phyloP scores from a whole-genome alignment of 2,113 vertebrate species.

The Turnix velox region DNA sequence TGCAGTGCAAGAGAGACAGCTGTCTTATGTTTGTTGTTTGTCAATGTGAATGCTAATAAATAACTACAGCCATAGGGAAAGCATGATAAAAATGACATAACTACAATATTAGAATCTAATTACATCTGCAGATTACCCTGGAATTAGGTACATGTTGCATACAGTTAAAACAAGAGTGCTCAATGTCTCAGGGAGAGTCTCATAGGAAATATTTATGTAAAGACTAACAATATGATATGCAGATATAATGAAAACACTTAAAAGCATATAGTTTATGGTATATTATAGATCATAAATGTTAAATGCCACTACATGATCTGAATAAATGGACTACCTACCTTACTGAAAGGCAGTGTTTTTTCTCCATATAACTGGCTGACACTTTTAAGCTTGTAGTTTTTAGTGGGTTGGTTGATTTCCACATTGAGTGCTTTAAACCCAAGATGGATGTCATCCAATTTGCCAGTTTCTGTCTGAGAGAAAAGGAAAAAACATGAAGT shows the following conservation, averaged over 20 bases:
- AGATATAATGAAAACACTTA: neutral
- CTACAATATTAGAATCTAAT: neutral
- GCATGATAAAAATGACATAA: neutral
- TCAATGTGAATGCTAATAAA: neutral
- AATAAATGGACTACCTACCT: constrained; percentile 33
- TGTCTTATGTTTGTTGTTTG: neutral
- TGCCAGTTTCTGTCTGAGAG: constrained; percentile 30
- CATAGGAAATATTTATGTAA: neutral
- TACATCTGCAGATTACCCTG: neutral
- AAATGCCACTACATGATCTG: neutral
- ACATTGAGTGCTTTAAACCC: constrained; percentile 62
- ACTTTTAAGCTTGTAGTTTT: constrained; percentile 59
- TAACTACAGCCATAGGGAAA: neutral
- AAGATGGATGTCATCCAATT: neutral
- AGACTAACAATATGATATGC: neutral
- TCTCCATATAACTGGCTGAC: constrained; percentile 68
- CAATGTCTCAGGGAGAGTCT: neutral
- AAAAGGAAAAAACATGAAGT: neutral
- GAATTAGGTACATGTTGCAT: neutral
- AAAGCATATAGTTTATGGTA: neutral
- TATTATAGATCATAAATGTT: neutral
- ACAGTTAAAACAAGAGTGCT: neutral
- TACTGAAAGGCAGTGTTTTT: constrained; percentile 52
- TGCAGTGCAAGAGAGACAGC: constrained; percentile 20
- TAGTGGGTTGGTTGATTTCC: constrained; percentile 60